Evolutionary conservation across 2,113 vertebrate species (phyloP), one percentile per base, ranked within the genome.

Genomic region (Chascanopsetta lugubris): DNA sequence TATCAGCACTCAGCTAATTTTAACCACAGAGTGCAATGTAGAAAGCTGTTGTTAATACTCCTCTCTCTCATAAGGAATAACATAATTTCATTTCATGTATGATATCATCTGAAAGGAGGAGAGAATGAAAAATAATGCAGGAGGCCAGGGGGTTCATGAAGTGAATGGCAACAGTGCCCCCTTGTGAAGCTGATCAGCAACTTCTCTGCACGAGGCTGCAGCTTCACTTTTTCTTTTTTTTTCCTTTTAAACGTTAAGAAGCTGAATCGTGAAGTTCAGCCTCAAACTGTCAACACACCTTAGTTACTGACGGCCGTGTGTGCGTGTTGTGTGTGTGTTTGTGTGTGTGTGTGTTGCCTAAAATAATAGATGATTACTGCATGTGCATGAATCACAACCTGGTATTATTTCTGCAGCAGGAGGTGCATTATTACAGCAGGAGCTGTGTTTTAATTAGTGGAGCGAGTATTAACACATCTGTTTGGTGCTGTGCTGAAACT

Each of bases 91-190:
- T 85, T 89, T 80, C 15, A 74, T 78, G 59, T 79, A 67, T 77
- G 85, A 87, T 88, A 85, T 69, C 57, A 88, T 91, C 85, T 71
- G 58, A 56, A 79, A 80, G 49, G 48, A 81, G 43, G 40, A 61
- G 26, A 66, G 80, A 83, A 85, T 64, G 60, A 71, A 69, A 66
- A 29, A 53, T 63, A 75, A 76, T 54, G 57, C 36, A 64, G 13
- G 15, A 63, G 47, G 60, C 6, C 12, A 55, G 48, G 30, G 50
- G 30, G 50, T 61, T 66, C 1, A 74, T 62, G 49, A 72, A 80
- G 70, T 66, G 63, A 89, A 91, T 85, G 88, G 51, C 87, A 90
- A 91, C 87, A 91, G 88, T 88, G 87, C 88, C 90, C 90, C 90
- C 88, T 86, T 89, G 88, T 91, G 89, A 88, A 86, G 61, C 17